Evolutionary conservation across 2,113 vertebrate species (phyloP), one percentile per base, ranked within the genome.

Genomic region (Vidua chalybeata): DNA sequence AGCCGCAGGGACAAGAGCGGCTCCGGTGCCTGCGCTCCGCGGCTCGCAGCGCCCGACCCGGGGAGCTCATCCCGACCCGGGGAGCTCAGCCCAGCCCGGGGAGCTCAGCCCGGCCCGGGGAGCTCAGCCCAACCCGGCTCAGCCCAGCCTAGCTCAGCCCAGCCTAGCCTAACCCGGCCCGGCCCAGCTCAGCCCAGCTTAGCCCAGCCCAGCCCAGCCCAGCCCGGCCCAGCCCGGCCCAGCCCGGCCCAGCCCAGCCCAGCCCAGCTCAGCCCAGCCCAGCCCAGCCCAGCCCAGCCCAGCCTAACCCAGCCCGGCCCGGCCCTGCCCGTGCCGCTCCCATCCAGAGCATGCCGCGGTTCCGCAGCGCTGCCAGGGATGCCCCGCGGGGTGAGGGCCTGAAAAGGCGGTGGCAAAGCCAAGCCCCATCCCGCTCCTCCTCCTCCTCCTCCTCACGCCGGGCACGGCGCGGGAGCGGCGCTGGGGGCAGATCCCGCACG

Each of bases 391-490:
- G 43, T 76, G 20, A 7, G 2, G 23, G 37, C 39, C 71, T 19
- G 74, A 19, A 55, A 84, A 72, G 48, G 21, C n/a, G 37, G 24
- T 7, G 35, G 19, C 41, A 68, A 52, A 77, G 30, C 58, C 59
- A 30, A 66, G 51, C 33, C n/a, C 28, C 39, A 19, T 52, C 41
- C 58, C 33, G 6, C 43, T 66, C 30, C 33, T 46, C 33, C 24
- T 28, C 30, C 33, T 46, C 33, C 24, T 28, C 10, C 41, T 64
- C 41, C 41, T 41, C 35, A 35, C 35, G 35, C 33, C 16, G 22
- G 46, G 23, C 66, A 2, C 41, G 35, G 35, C 1, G 0, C 13
- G 26, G 69, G 33, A 74, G 8, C 30, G 10, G 66, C 1, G 0
- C 20, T 7, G 39, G 26, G 52, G 20, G 24, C n/a, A 66, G 31